Percentiles rank a stretch among this genome's conserved stretches.
Evolutionary conservation across 37 sponge, comb jelly and placozoan genomes (phyloP).

Genomic region (Axinella damicornis): DNA sequence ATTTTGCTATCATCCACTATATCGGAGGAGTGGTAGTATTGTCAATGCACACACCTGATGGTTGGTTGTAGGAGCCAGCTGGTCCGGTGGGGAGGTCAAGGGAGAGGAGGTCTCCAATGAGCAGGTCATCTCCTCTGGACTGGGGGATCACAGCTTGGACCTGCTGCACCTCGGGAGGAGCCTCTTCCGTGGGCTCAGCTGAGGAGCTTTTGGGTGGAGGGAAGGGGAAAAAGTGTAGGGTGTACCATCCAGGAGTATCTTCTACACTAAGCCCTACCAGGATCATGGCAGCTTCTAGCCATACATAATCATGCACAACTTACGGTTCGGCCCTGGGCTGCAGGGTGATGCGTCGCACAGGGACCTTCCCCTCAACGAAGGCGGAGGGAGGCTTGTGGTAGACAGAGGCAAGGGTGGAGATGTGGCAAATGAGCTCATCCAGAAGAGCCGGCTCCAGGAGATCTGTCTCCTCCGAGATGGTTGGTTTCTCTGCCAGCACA

Average conservation of each 20-base stretch:
- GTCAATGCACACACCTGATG: conserved; percentile 12
- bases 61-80: conserved; percentile 13
- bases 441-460: conserved; percentile 96
- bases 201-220: conserved; percentile 43
- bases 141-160: conserved; percentile 44
- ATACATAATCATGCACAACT: conserved; percentile 16
- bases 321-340: conserved; percentile 82
- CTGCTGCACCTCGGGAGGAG: conserved; percentile 52
- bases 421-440: conserved; percentile 96
- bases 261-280: too few species aligned
- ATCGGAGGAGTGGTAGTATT: not conserved
- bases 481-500: conserved; percentile 98
- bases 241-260: too few species aligned
- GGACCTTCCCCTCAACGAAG: conserved; percentile 96
- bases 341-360: conserved; percentile 87
- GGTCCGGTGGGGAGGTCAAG: conserved; percentile 73
- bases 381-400: conserved; percentile 98
- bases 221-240: not conserved
- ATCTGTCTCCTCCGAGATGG: conserved; percentile 99
- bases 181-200: conserved; percentile 84
- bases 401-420: conserved; percentile 96
- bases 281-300: not conserved
- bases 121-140: conserved; percentile 61
- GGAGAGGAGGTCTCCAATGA: conserved; percentile 94
- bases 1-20: not conserved